Evolutionary conservation across 2,113 vertebrate genomes (phyloP), one percentile per base, ranked within the genome.

Genomic region (Dendrocopos noguchii): DNA sequence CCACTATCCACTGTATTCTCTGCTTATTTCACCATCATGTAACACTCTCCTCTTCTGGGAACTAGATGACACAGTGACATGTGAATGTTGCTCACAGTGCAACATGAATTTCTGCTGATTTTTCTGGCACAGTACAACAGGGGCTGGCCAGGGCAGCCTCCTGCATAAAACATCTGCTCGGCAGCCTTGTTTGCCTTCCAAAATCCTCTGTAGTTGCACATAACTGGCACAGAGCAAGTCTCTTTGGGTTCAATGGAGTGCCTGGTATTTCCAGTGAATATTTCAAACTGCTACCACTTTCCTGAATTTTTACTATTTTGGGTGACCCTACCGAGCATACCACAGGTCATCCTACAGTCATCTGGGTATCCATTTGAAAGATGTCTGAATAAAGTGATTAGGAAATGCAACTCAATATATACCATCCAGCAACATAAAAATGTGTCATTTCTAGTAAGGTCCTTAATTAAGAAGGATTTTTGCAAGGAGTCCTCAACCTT

Each of bases 41-140:
- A 95, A 89, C 87, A 94, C 75, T 89, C 64, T 84, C 50, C 39
- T 67, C 68, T 87, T 91, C 76, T 64, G 87, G 91, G 93, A 96
- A 87, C 53, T 84, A 83, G 61, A 92, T 68, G 84, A 93, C 95
- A 96, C 33, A n/a, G 92, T 91, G 87, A 92, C 84, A 87, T 65
- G 91, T 28, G 7, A 92, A 89, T 77, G 72, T 46, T 90, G 80
- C 78, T 95, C 86, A 81, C 80, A 91, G 84, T 0, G 2, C 70
- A 85, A 88, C 80, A 88, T 3, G 12, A 93, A 78, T 93, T 96
- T 96, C 88, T 94, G 94, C 90, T 96, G 92, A 94, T 91, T 97
- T 95, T 88, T 87, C 91, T 96, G 91, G 94, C 95, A 95, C 67
- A 50, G 18, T 60, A 76, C 52, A 88, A 59, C 11, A 15, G 34